A percentile compares a stretch with the other conserved stretches of the same genome.
Conservation (phyloP, 2,797 vertebrate genomes). For the Aphelocoma californica region DNA sequence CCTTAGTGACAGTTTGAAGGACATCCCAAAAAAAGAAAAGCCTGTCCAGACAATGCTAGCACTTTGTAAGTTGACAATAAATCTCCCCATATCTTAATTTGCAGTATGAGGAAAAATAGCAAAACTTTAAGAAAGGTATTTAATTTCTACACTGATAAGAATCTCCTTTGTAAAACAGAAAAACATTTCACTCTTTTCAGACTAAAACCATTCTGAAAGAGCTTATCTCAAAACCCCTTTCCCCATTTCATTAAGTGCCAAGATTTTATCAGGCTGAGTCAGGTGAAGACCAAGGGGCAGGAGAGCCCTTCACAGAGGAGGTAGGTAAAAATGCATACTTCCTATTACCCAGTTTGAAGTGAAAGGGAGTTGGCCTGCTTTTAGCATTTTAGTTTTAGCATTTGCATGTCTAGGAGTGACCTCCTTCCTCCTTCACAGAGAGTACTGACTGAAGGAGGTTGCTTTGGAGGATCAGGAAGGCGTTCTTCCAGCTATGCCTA, state of each 20-base stretch:
- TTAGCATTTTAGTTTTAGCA: neutral
- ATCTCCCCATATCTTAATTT: conserved; percentile 35
- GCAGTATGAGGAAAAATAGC: conserved; percentile 20
- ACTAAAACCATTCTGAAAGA: neutral
- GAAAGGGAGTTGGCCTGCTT: neutral
- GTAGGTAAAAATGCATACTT: neutral
- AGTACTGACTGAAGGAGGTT: neutral
- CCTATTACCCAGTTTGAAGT: neutral
- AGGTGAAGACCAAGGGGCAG: neutral
- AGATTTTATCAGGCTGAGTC: conserved; percentile 5
- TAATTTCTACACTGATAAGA: conserved; percentile 42
- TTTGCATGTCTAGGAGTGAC: neutral
- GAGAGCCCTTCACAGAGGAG: neutral
- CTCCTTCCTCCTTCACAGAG: neutral
- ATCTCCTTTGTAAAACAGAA: conserved; percentile 23
- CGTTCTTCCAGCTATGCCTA: neutral
- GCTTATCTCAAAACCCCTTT: conserved; percentile 7
- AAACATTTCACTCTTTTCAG: neutral
- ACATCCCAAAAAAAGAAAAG: conserved; percentile 6
- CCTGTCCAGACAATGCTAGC: neutral
- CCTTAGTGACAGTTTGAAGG: conserved; percentile 26
- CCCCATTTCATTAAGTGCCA: neutral
- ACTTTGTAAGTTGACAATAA: neutral
- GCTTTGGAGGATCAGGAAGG: neutral
- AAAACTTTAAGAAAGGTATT: conserved; percentile 42